Evolutionary conservation across 1,140 invertebrate genomes (phyloP).

Genomic region (Drosophila gunungcola): DNA sequence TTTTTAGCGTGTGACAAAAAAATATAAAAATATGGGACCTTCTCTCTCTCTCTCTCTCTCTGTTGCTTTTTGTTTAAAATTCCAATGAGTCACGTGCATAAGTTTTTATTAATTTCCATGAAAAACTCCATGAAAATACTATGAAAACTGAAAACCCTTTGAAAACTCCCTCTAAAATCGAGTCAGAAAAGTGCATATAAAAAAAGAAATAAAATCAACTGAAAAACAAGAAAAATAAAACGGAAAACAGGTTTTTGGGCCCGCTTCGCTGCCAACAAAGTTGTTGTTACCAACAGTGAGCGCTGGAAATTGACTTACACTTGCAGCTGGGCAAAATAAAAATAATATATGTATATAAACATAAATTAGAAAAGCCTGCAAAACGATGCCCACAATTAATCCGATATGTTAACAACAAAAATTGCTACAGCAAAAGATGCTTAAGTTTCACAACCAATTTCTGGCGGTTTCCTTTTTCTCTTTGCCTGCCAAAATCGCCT

Average conservation of each 20-base stretch:
- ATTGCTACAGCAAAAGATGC: neutral
- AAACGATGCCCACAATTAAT: conserved; percentile 7
- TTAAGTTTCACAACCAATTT: conserved; percentile 15
- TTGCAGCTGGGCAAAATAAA: conserved; percentile 12
- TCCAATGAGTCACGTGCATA: conserved; percentile 47
- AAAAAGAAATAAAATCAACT: conserved; percentile 20
- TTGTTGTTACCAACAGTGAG: conserved; percentile 48
- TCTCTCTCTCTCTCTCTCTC: conserved; percentile 9
- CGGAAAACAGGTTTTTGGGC: conserved; percentile 61
- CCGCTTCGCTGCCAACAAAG: conserved; percentile 49
- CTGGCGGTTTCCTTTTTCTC: neutral
- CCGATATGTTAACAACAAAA: conserved; percentile 6
- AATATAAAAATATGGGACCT: conserved; percentile 7
- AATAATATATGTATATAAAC: conserved; percentile 14
- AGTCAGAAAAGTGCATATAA: conserved; percentile 42
- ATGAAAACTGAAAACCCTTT: conserved; percentile 2
- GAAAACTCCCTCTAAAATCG: conserved; percentile 7
- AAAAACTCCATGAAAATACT: conserved; percentile 20
- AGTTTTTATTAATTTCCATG: conserved; percentile 14
- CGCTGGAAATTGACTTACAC: conserved; percentile 35
- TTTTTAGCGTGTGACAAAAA: conserved; percentile 44
- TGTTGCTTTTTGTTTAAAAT: conserved; percentile 35
- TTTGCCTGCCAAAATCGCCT: conserved; percentile 15
- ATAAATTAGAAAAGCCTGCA: conserved; percentile 18
- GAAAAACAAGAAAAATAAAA: conserved; percentile 39